Conservation (phyloP, 2,888 invertebrate genomes). For the Tachina fera region DNA sequence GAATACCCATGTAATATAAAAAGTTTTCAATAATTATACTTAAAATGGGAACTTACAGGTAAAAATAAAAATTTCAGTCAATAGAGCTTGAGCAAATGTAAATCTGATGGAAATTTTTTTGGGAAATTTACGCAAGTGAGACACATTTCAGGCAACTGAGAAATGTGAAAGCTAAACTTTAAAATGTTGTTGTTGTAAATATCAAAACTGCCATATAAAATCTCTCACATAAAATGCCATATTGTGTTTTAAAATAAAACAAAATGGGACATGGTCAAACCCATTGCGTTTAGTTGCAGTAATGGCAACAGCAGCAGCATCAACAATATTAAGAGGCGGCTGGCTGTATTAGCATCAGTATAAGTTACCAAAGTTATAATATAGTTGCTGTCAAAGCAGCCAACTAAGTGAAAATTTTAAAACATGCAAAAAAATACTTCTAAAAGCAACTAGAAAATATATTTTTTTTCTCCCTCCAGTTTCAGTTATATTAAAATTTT, state of each 20-base stretch:
- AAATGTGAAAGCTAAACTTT: not conserved
- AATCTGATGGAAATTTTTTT: no score
- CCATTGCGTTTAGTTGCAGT: slow-evolving; percentile 1
- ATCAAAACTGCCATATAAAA: not conserved
- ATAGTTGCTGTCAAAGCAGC: slow-evolving; percentile 58
- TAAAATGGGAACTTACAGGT: no score
- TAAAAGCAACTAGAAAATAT: not conserved
- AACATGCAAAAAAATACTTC: slow-evolving; percentile 25
- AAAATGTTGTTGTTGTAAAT: not conserved
- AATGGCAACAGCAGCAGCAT: no score
- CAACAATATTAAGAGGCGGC: slow-evolving; percentile 12
- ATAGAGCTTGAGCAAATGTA: no score
- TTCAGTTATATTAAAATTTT: slow-evolving; percentile 55
- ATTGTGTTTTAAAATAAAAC: not conserved
- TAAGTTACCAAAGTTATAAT: slow-evolving; percentile 58
- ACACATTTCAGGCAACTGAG: no score
- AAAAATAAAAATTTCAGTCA: no score
- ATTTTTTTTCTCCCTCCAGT: not conserved
- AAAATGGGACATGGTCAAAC: slow-evolving; percentile 34
- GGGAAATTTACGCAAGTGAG: no score
- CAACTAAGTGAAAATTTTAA: slow-evolving; percentile 48
- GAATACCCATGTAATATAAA: no score
- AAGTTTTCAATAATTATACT: no score
- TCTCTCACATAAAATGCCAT: not conserved
- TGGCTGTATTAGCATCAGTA: slow-evolving; percentile 36